Evolutionary conservation across 35 echinoderm and acorn worm genomes (phyloP).

Genomic region (Chiridota heheva): DNA sequence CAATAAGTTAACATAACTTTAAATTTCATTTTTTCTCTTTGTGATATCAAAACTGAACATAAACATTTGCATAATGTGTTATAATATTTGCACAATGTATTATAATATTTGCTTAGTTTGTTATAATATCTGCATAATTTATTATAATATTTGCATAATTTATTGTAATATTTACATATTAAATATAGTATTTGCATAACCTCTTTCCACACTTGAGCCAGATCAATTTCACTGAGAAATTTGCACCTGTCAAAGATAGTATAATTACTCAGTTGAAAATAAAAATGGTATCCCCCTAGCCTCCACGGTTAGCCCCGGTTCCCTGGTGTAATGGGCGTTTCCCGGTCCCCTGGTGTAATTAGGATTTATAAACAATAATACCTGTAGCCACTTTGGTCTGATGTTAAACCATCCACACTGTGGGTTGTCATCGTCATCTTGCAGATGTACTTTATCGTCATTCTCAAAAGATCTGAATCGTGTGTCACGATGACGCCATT

Average conservation of each 20-base stretch:
- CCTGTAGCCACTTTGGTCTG: constrained; percentile 43
- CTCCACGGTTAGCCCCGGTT: not conserved
- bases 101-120: no score
- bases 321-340: not conserved
- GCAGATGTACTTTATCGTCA: no score
- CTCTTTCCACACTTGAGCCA: not conserved
- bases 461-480: no score
- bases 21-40: no score
- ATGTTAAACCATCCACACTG: constrained; percentile 45
- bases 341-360: not conserved
- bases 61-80: no score
- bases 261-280: not conserved
- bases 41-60: no score
- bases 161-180: no score
- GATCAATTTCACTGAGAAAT: not conserved
- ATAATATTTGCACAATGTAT: no score
- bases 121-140: no score
- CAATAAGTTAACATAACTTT: no score
- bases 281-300: not conserved
- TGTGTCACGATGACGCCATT: no score
- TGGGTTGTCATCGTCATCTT: not conserved
- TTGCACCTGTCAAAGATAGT: not conserved
- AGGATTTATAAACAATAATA: not conserved
- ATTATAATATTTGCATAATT: no score
- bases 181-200: not conserved